Base-by-base conservation (phyloP, 2,888 invertebrate species). In the Lasioglossum pauxillum region DNA sequence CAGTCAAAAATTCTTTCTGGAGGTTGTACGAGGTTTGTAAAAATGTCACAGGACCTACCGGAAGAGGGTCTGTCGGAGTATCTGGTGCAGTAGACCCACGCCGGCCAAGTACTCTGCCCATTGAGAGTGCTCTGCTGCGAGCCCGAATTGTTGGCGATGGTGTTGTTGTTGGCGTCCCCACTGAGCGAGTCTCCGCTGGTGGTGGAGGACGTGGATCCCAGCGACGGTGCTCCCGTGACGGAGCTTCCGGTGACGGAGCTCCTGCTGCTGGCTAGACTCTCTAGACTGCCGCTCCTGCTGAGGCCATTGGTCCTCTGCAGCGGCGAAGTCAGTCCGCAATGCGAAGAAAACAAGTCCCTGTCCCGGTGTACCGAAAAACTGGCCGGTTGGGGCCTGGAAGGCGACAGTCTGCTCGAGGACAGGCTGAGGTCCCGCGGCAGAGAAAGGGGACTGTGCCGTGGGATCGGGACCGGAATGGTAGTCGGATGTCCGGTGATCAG, bases 41-140 rank as follows among this genome's bases (percentile, higher is more conserved):
- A 44, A 23, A 16, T n/a, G 8, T 0, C 19, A 53, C 23, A 23
- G 23, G 53, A 96, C 97, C 96, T 95, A 98, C 98, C 98, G 95
- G 98, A 98, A 95, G 98, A 98, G 8, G 98, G 98, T 93, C 98
- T 96, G 95, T 98, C 98, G 93, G 98, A 98, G 96, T 99, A 99
- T 94, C 99, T 96, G 12, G 99, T 99, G 96, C 99, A 99, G 96
- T 98, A 99, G 73, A 99, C 98, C 99, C 99, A 99, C 49, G 99
- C 99, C 0, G 99, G 99, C 98, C 98, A 99, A 93, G 98, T 95
- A 60, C 94, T 95, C 73, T 96, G 96, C 3, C 95, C 95, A 79
- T 95, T 95, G 2, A 82, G 57, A 0, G 78, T 82, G 31, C 89
- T 90, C 64, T 91, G 92, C 31, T 89, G 93, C 89, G 64, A 93